Percentiles rank a stretch among this genome's conserved stretches.
These are phyloP conservation scores for Mastomys natalensis DNA, from an alignment of 2,113 vertebrate genomes.

Conservation along the genomic window DNA sequence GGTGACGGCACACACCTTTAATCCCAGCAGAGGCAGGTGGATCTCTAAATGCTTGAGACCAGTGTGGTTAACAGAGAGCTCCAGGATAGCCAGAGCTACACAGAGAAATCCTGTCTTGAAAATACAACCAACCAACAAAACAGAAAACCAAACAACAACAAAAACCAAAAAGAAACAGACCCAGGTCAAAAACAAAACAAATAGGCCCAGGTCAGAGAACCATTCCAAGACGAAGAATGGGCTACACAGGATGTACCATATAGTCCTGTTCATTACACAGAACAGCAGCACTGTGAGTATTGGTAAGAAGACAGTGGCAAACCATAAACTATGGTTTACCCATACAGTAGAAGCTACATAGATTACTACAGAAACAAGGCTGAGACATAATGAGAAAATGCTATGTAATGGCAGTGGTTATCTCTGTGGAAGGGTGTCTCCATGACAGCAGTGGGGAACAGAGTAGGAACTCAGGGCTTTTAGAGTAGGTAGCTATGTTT, in stretches of 20 bases:
- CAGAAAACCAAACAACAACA: background rate
- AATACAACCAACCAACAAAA: background rate
- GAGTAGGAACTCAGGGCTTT: background rate
- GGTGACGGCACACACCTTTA: background rate
- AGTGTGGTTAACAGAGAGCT: background rate
- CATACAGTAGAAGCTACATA: background rate
- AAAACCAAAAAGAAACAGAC: background rate
- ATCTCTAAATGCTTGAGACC: background rate
- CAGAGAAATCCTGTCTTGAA: background rate
- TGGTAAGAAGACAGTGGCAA: background rate
- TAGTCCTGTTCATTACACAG: background rate
- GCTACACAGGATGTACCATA: background rate
- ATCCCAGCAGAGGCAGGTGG: background rate
- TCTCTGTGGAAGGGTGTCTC: background rate
- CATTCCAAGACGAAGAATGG: background rate
- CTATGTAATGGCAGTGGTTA: background rate
- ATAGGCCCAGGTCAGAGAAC: background rate
- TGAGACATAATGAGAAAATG: background rate
- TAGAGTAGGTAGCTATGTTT: background rate
- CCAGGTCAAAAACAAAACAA: background rate
- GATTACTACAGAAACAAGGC: background rate
- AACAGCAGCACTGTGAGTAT: constrained; percentile 16
- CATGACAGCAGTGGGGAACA: background rate
- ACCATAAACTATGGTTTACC: background rate
- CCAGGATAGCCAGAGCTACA: background rate